A percentile compares a stretch with the other conserved stretches of the same genome.
phyloP scores from a whole-genome alignment of 2,797 vertebrate genomes.

The Myioborus melanocephalus region DNA sequence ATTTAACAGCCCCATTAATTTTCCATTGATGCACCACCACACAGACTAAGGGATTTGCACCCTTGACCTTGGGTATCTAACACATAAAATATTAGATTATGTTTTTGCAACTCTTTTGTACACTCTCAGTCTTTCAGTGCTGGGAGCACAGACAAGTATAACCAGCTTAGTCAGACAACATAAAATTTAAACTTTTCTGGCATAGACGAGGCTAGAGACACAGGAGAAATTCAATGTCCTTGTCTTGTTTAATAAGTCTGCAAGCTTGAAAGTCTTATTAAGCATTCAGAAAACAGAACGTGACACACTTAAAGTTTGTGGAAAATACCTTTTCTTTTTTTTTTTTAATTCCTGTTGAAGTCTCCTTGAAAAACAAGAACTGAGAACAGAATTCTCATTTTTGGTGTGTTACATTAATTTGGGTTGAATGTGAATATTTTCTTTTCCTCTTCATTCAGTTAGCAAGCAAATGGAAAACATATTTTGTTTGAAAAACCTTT shows the following conservation, averaged over 20 bases:
- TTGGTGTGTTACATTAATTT: not conserved
- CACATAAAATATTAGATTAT: conserved; percentile 19
- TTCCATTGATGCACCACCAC: not conserved
- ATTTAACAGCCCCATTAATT: conserved; percentile 55
- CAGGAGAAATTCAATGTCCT: conserved; percentile 36
- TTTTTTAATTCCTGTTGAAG: not conserved
- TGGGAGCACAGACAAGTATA: not conserved
- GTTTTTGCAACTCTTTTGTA: not conserved
- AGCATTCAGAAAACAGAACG: conserved; percentile 27
- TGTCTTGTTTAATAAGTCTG: conserved; percentile 50
- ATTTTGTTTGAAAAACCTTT: not conserved
- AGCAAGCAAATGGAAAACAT: not conserved
- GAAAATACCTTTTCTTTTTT: not conserved
- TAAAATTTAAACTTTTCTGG: conserved; percentile 48
- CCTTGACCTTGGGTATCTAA: conserved; percentile 34
- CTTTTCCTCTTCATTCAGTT: not conserved
- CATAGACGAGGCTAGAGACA: not conserved
- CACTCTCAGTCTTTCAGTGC: not conserved
- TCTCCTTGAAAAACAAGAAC: not conserved
- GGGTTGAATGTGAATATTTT: not conserved
- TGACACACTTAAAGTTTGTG: not conserved
- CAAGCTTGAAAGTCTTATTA: conserved; percentile 22
- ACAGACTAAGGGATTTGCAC: conserved; percentile 26
- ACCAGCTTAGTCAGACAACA: conserved; percentile 26
- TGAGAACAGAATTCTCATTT: not conserved